phyloP scores from a whole-genome alignment of 2,888 invertebrate species.

The Pristionchus japonicus region DNA sequence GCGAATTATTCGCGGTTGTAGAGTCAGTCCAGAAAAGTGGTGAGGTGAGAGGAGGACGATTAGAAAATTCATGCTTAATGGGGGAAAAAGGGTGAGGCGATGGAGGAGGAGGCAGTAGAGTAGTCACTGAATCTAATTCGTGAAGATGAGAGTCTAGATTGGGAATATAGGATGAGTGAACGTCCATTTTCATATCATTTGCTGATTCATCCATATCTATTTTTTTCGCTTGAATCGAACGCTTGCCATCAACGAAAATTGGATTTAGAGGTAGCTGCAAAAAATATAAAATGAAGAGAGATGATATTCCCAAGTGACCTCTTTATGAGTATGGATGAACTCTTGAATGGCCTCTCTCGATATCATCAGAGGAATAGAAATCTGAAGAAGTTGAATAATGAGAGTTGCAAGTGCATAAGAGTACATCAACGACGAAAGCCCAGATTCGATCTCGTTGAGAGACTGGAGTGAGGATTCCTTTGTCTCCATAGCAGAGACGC shows the following conservation, averaged over 20 bases:
- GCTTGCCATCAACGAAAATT: neutral
- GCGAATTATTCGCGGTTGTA: neutral
- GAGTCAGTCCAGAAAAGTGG: neutral
- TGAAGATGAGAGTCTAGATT: neutral
- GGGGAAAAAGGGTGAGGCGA: neutral
- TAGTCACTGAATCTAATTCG: neutral
- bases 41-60: neutral
- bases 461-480: conserved; percentile 38
- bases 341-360: neutral
- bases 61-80: neutral
- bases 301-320: neutral
- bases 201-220: neutral
- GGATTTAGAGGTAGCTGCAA: neutral
- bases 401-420: neutral
- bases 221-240: neutral
- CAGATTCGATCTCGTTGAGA: conserved; percentile 3
- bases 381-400: neutral
- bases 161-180: neutral
- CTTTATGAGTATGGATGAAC: neutral
- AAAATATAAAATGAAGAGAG: neutral
- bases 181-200: neutral
- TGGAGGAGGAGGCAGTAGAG: neutral
- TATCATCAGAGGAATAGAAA: conserved; percentile 32
- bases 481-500: conserved; percentile 41
- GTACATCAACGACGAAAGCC: conserved; percentile 33